Conservation (phyloP, 1,140 invertebrate species). For the Apolygus lucorum region DNA sequence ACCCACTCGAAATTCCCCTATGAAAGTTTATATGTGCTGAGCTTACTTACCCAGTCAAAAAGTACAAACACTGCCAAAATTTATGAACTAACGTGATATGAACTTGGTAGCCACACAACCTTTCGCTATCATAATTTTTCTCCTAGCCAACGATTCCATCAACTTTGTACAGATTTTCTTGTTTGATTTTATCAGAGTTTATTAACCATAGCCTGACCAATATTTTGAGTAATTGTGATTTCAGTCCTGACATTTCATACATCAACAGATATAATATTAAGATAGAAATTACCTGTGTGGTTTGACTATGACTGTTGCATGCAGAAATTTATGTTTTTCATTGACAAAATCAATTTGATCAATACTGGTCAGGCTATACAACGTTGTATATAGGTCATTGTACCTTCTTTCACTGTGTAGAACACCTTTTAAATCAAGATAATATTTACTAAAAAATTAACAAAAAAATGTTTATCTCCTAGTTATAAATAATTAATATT, state of each 20-base stretch:
- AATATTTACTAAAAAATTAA: not conserved
- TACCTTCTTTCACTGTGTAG: conserved; percentile 24
- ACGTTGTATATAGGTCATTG: not conserved
- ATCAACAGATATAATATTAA: not conserved
- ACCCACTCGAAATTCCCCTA: too few relatives aligned
- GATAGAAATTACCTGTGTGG: not conserved
- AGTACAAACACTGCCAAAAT: too few relatives aligned
- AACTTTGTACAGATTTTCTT: too few relatives aligned
- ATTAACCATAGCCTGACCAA: not conserved
- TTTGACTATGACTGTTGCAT: too few relatives aligned
- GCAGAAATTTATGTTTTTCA: not conserved
- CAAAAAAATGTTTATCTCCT: not conserved
- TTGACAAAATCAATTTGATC: not conserved
- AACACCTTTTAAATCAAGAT: conserved; percentile 16
- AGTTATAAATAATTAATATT: not conserved
- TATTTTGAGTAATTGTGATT: not conserved
- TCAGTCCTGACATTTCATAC: not conserved
- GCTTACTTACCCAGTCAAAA: too few relatives aligned
- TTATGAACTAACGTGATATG: too few relatives aligned
- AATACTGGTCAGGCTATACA: not conserved
- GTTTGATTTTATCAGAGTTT: not conserved
- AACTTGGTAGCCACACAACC: too few relatives aligned
- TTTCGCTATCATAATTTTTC: too few relatives aligned
- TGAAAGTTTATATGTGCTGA: too few relatives aligned
- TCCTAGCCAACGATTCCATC: too few relatives aligned